A percentile compares a stretch with the other conserved stretches of the same genome.
phyloP scores from a whole-genome alignment of 1,140 invertebrate genomes.

The Leptinotarsa lineolata region DNA sequence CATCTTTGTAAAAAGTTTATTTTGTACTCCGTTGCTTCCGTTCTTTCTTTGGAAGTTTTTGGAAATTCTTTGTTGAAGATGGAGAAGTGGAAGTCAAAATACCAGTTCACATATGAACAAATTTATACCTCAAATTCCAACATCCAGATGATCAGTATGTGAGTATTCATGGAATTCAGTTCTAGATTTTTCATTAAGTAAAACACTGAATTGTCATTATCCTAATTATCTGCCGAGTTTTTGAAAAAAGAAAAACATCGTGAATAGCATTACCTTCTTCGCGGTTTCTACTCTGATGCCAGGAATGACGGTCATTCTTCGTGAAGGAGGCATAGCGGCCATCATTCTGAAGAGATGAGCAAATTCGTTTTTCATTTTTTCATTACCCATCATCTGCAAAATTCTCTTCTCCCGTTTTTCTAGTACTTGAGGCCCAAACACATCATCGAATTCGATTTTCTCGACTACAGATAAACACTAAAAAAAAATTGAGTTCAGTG shows the following conservation, averaged over 20 bases:
- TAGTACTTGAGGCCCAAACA: slow-evolving; percentile 44
- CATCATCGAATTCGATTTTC: slow-evolving; percentile 48
- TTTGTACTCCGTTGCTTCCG: no score
- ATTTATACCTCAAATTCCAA: background rate
- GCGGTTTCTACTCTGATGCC: slow-evolving; percentile 32
- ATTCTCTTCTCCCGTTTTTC: slow-evolving; percentile 51
- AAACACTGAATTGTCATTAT: no score
- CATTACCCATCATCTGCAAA: slow-evolving; percentile 45
- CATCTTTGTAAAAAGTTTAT: no score
- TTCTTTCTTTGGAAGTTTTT: no score
- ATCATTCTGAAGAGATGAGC: slow-evolving; percentile 51
- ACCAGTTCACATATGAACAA: no score
- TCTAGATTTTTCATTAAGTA: no score
- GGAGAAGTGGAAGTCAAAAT: no score
- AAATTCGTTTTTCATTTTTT: slow-evolving; percentile 49
- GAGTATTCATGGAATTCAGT: background rate
- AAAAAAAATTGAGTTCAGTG: slow-evolving; percentile 7
- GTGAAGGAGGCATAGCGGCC: slow-evolving; percentile 47
- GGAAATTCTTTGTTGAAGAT: no score
- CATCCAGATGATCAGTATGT: background rate
- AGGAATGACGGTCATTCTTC: slow-evolving; percentile 53
- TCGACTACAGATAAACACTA: slow-evolving; percentile 47
- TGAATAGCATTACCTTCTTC: background rate
- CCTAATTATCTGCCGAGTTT: no score
- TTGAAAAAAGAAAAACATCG: no score